These are phyloP conservation scores for Notolabrus celidotus DNA, from an alignment of 2,797 vertebrate species.

Conservation along the genomic window DNA sequence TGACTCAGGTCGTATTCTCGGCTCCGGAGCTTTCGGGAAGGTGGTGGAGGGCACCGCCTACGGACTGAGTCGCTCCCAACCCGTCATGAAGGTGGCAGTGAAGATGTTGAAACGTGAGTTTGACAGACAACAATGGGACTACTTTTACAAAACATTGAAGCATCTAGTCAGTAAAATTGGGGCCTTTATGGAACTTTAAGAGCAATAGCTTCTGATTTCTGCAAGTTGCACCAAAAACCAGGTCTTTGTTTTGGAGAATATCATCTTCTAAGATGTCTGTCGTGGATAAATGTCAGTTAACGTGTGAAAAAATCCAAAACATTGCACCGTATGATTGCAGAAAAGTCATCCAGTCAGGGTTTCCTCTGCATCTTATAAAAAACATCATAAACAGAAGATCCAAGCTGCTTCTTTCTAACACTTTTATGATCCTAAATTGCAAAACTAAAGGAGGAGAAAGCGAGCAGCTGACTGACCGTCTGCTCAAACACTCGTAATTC, in stretches of 20 bases:
- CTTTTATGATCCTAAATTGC: too few species aligned
- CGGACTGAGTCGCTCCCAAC: slow-evolving; percentile 95
- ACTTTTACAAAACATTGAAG: too few species aligned
- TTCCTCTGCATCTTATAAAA: not conserved
- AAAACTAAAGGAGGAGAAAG: not conserved
- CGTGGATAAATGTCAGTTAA: not conserved
- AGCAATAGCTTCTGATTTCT: not conserved
- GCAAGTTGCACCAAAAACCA: too few species aligned
- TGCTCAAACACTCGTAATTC: too few species aligned
- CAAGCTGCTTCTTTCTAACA: not conserved
- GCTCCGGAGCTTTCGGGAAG: slow-evolving; percentile 98
- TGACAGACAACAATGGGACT: not conserved
- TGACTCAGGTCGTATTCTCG: slow-evolving; percentile 92
- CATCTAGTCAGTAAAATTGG: too few species aligned
- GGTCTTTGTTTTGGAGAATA: too few species aligned
- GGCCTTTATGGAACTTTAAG: too few species aligned
- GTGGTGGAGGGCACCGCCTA: slow-evolving; percentile 98
- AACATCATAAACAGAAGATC: not conserved
- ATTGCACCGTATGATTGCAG: not conserved
- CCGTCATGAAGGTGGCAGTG: slow-evolving; percentile 98
- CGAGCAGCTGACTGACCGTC: too few species aligned
- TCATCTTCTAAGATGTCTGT: not conserved
- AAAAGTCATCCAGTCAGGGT: not conserved
- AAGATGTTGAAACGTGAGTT: slow-evolving; percentile 99
- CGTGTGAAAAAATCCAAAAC: not conserved